A percentile compares a stretch with the other conserved stretches of the same genome.
Evolutionary conservation across 2,113 vertebrate species (phyloP).

Genomic region (Daphoenositta chrysoptera): DNA sequence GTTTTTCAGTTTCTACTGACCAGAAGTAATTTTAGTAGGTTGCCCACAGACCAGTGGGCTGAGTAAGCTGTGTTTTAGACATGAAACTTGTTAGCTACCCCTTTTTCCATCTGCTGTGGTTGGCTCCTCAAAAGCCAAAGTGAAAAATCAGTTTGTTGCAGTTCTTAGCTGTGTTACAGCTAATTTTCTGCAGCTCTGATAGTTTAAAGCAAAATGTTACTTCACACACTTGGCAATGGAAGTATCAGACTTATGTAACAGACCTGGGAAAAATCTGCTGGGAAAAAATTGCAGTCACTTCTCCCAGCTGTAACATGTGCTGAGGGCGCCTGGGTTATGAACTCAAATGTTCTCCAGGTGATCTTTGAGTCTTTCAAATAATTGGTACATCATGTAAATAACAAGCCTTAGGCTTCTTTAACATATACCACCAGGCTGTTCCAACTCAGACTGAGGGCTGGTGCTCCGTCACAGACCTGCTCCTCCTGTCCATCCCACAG

Average conservation of each 20-base stretch:
- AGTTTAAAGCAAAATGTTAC: neutral
- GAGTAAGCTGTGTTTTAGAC: neutral
- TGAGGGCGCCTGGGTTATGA: neutral
- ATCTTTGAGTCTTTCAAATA: neutral
- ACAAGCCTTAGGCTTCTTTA: neutral
- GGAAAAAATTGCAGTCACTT: neutral
- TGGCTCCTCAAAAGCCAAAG: neutral
- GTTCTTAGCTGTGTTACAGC: neutral
- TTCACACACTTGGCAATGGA: neutral
- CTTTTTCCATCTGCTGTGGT: neutral
- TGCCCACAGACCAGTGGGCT: neutral
- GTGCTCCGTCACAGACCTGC: neutral
- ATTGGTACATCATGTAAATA: neutral
- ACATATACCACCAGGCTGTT: neutral
- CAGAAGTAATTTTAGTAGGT: neutral
- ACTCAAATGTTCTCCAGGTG: neutral
- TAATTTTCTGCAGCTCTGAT: neutral
- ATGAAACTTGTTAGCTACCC: neutral
- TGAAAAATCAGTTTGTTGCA: conserved; percentile 25
- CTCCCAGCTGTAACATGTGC: neutral
- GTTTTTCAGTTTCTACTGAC: neutral
- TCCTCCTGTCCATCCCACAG: neutral
- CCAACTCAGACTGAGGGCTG: neutral
- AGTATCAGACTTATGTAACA: neutral
- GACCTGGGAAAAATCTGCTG: conserved; percentile 3